Conservation (phyloP, 2,113 vertebrate genomes). For the Bostrychus sinensis region DNA sequence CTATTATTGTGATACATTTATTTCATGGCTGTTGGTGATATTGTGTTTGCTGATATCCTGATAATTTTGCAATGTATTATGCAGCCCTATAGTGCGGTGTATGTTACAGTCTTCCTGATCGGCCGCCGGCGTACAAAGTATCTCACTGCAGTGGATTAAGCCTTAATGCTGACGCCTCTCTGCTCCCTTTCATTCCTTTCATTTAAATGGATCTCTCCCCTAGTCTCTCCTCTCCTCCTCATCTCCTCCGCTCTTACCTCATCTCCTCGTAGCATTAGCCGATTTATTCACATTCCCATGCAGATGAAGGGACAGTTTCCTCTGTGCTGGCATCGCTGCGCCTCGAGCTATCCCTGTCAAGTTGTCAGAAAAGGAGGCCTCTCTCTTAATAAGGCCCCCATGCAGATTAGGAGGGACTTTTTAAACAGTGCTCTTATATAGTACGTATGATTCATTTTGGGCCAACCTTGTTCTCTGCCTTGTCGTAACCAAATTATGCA, state of each 20-base stretch:
- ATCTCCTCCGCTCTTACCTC: slow-evolving; percentile 14
- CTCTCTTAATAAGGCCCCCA: slow-evolving; percentile 55
- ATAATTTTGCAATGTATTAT: too few relatives aligned
- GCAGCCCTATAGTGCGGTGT: slow-evolving; percentile 14
- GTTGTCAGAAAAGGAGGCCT: slow-evolving; percentile 43
- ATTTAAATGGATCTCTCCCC: slow-evolving; percentile 71
- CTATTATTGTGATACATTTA: too few relatives aligned
- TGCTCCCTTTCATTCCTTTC: slow-evolving; percentile 70
- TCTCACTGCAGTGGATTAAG: slow-evolving; percentile 75
- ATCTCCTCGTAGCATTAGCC: slow-evolving; percentile 15
- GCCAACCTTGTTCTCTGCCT: slow-evolving; percentile 46
- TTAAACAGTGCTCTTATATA: slow-evolving; percentile 39
- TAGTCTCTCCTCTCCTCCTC: slow-evolving; percentile 25
- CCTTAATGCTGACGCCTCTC: slow-evolving; percentile 69
- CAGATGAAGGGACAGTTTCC: slow-evolving; percentile 56
- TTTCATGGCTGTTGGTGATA: too few relatives aligned
- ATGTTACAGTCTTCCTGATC: slow-evolving; percentile 54
- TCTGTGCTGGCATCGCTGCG: slow-evolving; percentile 57
- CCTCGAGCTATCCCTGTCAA: slow-evolving; percentile 55
- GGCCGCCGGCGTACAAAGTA: slow-evolving; percentile 66
- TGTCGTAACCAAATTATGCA: slow-evolving; percentile 71
- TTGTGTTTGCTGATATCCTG: too few relatives aligned
- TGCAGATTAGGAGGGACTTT: slow-evolving; percentile 50
- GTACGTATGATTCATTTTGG: slow-evolving; percentile 50
- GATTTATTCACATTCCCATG: slow-evolving; percentile 53